These are phyloP conservation scores for Chunga burmeisteri DNA, from an alignment of 2,113 vertebrate species.

Conservation along the genomic window DNA sequence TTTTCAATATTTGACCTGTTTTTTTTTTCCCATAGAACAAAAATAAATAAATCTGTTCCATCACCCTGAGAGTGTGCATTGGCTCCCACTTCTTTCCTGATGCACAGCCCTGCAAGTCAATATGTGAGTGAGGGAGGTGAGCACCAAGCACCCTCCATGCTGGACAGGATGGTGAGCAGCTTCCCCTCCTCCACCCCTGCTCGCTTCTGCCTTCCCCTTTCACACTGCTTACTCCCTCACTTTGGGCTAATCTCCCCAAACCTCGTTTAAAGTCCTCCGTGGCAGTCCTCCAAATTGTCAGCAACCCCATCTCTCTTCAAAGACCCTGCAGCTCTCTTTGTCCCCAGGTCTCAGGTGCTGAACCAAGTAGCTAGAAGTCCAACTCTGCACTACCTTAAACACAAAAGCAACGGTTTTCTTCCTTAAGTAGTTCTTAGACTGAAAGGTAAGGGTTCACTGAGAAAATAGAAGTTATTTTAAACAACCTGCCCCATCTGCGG, in stretches of 20 bases:
- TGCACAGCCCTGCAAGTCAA: background rate
- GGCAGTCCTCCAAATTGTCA: background rate
- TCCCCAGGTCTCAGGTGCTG: rapidly evolving
- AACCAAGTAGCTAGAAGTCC: rapidly evolving
- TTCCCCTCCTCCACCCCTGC: background rate
- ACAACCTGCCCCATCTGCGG: background rate
- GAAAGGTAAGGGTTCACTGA: background rate
- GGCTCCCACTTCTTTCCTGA: background rate
- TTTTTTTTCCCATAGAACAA: rapidly evolving
- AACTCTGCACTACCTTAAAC: background rate
- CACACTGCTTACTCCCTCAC: background rate
- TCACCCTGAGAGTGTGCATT: rapidly evolving
- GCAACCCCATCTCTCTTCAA: background rate
- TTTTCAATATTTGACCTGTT: background rate
- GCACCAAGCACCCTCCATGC: rapidly evolving
- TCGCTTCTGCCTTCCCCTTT: background rate
- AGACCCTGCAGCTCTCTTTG: background rate
- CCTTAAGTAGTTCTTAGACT: background rate
- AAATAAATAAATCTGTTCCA: background rate
- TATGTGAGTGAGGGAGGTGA: background rate
- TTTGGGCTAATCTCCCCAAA: background rate
- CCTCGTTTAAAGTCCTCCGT: background rate
- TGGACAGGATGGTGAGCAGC: background rate
- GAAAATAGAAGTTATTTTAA: background rate
- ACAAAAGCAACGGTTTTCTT: background rate